Evolutionary conservation across 2,113 vertebrate genomes (phyloP).

Genomic region (Brachyistius frenatus): DNA sequence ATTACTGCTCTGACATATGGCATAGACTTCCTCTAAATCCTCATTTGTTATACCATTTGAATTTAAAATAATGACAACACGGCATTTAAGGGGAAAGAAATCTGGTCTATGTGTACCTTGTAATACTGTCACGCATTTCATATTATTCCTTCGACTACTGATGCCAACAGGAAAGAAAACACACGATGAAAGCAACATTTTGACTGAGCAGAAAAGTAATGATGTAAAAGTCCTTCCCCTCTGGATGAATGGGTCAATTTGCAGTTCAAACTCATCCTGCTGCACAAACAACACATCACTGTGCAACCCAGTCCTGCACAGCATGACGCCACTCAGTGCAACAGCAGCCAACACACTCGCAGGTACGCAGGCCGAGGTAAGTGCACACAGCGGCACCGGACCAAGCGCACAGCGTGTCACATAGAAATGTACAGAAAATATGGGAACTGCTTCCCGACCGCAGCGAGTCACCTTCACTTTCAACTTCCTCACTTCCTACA

Average conservation of each 20-base stretch:
- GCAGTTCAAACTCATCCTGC: slow-evolving; percentile 14
- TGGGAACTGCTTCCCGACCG: not conserved
- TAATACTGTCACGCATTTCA: no score
- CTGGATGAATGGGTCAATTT: not conserved
- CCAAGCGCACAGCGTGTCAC: not conserved
- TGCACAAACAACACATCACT: slow-evolving; percentile 31
- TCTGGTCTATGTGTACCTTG: no score
- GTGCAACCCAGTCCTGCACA: slow-evolving; percentile 19
- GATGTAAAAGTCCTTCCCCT: slow-evolving; percentile 1
- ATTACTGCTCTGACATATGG: no score
- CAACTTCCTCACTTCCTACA: not conserved
- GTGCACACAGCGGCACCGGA: not conserved
- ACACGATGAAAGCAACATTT: slow-evolving; percentile 10
- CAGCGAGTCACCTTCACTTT: slow-evolving; percentile 5
- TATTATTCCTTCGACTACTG: no score
- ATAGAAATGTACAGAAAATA: slow-evolving; percentile 13
- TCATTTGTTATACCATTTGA: no score
- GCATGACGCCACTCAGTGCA: slow-evolving; percentile 55
- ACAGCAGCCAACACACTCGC: slow-evolving; percentile 28
- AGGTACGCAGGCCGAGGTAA: slow-evolving; percentile 17
- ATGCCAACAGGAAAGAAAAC: not conserved
- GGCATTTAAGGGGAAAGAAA: no score
- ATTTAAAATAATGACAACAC: no score
- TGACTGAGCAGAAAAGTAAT: not conserved
- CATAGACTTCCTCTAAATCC: no score